A percentile compares a stretch with the other conserved stretches of the same genome.
Evolutionary conservation across 2,113 vertebrate species (phyloP).

Genomic region (Pycnonotus jocosus): DNA sequence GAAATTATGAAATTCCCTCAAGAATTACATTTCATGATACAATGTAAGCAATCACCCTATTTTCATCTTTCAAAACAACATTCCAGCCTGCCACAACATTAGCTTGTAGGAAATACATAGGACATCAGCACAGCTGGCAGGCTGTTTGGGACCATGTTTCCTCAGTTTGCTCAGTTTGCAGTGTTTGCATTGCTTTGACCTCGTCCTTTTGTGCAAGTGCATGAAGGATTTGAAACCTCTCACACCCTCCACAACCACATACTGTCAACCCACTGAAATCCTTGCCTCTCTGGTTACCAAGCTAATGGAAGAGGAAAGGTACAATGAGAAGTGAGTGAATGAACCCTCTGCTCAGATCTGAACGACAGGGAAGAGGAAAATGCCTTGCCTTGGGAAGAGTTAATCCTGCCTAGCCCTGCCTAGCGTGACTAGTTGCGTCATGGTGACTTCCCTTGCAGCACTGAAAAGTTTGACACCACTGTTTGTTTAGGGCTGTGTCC

Average conservation of each 20-base stretch:
- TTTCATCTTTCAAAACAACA: not conserved
- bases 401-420: not conserved
- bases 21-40: not conserved
- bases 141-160: not conserved
- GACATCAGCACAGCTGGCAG: not conserved
- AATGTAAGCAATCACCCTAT: not conserved
- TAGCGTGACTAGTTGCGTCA: not conserved
- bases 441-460: not conserved
- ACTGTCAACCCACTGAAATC: rapidly evolving
- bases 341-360: not conserved
- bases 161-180: not conserved
- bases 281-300: not conserved
- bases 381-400: not conserved
- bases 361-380: not conserved
- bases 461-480: not conserved
- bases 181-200: not conserved
- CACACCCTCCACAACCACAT: not conserved
- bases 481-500: slow-evolving; percentile 23
- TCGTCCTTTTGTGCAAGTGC: not conserved
- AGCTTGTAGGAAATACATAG: not conserved
- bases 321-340: not conserved
- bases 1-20: not conserved
- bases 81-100: not conserved
- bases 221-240: not conserved
- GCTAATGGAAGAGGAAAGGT: not conserved